Conservation (phyloP, 2,888 invertebrate genomes). For the Dicranocentrus wangi region DNA sequence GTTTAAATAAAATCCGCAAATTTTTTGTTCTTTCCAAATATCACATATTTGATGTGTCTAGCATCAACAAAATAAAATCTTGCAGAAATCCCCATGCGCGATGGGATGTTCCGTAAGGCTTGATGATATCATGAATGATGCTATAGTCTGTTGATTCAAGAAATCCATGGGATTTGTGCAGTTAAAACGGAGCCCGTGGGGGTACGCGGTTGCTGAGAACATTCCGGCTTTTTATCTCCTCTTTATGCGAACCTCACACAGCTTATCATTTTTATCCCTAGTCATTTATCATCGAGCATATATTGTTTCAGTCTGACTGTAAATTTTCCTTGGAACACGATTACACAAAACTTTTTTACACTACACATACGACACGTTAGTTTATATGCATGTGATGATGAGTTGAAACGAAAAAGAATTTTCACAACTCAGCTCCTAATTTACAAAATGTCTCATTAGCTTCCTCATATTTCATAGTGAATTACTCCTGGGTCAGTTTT, state of each 20-base stretch:
- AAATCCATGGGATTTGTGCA: conserved; percentile 40
- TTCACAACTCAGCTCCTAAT: conserved; percentile 61
- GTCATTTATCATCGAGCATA: conserved; percentile 32
- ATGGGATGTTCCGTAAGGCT: too few species aligned
- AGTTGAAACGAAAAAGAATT: conserved; percentile 36
- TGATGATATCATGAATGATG: background rate
- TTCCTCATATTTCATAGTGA: conserved; percentile 54
- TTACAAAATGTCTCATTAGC: conserved; percentile 58
- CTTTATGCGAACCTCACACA: background rate
- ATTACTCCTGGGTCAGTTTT: conserved; percentile 43
- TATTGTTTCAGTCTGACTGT: background rate
- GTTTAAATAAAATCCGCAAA: too few species aligned
- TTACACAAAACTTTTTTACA: too few species aligned
- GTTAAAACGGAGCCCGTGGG: background rate
- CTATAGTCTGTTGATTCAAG: conserved; percentile 35
- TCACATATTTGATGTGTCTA: too few species aligned
- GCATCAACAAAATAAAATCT: too few species aligned
- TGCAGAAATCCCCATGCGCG: too few species aligned
- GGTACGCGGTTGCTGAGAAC: background rate
- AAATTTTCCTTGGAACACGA: too few species aligned
- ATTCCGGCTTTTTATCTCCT: conserved; percentile 12
- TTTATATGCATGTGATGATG: conserved; percentile 17
- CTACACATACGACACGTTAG: background rate
- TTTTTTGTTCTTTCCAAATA: too few species aligned
- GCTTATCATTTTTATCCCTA: conserved; percentile 42